A percentile compares a stretch with the other conserved stretches of the same genome.
Evolutionary conservation across 2,797 vertebrate species (phyloP).

Genomic region (Microctenopoma stevenorrisi): DNA sequence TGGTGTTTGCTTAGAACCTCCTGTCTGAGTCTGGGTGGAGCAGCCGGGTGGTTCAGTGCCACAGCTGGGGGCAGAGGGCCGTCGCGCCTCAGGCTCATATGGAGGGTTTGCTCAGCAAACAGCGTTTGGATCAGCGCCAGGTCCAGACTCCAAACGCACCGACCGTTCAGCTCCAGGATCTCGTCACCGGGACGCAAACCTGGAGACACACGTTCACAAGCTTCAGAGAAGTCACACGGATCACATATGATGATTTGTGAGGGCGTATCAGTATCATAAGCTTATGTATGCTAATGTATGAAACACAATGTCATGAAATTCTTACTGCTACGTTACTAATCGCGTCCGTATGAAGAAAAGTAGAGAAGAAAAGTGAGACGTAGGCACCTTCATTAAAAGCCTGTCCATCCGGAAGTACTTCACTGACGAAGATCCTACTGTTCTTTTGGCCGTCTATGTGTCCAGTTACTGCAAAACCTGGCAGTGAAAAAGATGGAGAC

Average conservation of each 20-base stretch:
- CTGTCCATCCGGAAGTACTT: constrained; percentile 89
- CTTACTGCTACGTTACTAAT: too few species aligned
- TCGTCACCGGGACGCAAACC: constrained; percentile 90
- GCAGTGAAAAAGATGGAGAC: not conserved
- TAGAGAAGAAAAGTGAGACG: too few species aligned
- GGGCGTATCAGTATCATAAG: too few species aligned
- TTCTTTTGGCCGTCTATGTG: constrained; percentile 86
- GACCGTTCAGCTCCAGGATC: constrained; percentile 89
- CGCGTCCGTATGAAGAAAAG: too few species aligned
- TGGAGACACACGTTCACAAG: constrained; percentile 49
- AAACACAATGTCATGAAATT: too few species aligned
- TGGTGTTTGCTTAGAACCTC: constrained; percentile 87
- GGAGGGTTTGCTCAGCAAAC: constrained; percentile 87
- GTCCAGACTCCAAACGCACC: constrained; percentile 85
- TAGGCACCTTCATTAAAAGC: constrained; percentile 88
- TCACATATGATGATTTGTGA: not conserved
- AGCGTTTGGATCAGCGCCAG: constrained; percentile 88
- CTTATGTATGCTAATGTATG: too few species aligned
- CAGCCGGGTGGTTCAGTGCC: constrained; percentile 63
- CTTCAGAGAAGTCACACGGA: not conserved
- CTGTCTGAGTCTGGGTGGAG: constrained; percentile 54
- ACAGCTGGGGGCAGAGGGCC: constrained; percentile 26
- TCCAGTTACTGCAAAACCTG: constrained; percentile 92
- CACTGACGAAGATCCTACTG: constrained; percentile 89
- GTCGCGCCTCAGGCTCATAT: constrained; percentile 83